phyloP scores from a whole-genome alignment of 2,888 invertebrate genomes.

The Boloria selene region DNA sequence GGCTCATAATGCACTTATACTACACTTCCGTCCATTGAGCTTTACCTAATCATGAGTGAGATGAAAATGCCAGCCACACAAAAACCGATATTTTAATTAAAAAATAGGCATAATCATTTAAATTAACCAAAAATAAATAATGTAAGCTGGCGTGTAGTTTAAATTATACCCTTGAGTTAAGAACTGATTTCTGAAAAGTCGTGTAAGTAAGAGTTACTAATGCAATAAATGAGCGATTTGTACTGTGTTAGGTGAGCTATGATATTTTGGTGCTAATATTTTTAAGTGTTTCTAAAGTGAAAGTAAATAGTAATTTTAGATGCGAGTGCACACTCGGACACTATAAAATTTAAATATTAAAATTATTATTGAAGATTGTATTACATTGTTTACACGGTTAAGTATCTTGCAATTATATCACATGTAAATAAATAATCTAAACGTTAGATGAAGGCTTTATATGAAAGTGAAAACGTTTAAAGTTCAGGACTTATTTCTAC shows the following conservation, averaged over 20 bases:
- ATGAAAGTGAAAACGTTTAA: conserved; percentile 31
- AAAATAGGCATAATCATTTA: background rate
- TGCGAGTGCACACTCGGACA: conserved; percentile 17
- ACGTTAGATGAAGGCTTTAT: conserved; percentile 18
- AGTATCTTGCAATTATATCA: no score
- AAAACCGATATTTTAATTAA: background rate
- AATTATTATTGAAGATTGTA: conserved; percentile 2
- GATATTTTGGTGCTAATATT: conserved; percentile 23
- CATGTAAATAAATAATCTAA: conserved; percentile 17
- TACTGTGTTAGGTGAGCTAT: conserved; percentile 29
- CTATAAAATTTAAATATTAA: conserved; percentile 11
- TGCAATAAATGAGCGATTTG: conserved; percentile 22
- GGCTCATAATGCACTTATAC: conserved; percentile 65
- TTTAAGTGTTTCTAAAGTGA: conserved; percentile 35
- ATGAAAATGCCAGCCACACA: conserved; percentile 16
- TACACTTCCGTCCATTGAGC: conserved; percentile 52
- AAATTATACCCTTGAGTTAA: background rate
- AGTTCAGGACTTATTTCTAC: conserved; percentile 22
- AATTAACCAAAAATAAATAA: background rate
- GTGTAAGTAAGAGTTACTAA: conserved; percentile 2
- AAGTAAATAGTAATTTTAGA: conserved; percentile 28
- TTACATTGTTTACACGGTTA: background rate
- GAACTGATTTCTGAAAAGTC: background rate
- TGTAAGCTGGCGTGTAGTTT: background rate
- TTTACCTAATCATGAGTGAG: conserved; percentile 33